A percentile compares a stretch with the other conserved stretches of the same genome.
phyloP scores from a whole-genome alignment of 2,797 vertebrate species.

The Zenarchopterus dispar region DNA sequence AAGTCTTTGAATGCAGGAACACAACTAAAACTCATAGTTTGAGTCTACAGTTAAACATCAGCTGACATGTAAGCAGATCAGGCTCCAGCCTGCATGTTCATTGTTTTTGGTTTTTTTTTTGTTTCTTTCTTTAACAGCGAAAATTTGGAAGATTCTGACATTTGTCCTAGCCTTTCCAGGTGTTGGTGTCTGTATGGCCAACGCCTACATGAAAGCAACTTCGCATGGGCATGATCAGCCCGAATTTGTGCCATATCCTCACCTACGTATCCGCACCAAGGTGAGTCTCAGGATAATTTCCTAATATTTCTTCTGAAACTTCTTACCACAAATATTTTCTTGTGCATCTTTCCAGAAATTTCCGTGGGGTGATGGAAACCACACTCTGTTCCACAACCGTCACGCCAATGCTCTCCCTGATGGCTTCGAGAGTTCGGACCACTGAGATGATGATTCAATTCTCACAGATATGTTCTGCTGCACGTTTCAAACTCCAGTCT shows the following conservation, averaged over 20 bases:
- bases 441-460: conserved; percentile 46
- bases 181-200: conserved; percentile 85
- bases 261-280: conserved; percentile 90
- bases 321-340: too few species aligned
- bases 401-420: conserved; percentile 87
- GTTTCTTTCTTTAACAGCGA: conserved; percentile 66
- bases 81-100: conserved; percentile 8
- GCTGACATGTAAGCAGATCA: conserved; percentile 30
- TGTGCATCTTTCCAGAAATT: conserved; percentile 76
- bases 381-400: conserved; percentile 87
- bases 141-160: conserved; percentile 86
- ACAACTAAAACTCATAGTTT: background rate
- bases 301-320: background rate
- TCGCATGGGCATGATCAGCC: conserved; percentile 46
- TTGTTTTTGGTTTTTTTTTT: too few species aligned
- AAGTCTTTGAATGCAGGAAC: background rate
- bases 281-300: conserved; percentile 50
- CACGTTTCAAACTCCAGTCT: conserved; percentile 12
- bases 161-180: conserved; percentile 83
- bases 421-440: conserved; percentile 80
- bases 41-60: conserved; percentile 39
- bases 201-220: conserved; percentile 82
- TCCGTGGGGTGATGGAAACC: conserved; percentile 91
- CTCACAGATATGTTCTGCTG: conserved; percentile 1
- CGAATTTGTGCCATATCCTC: conserved; percentile 82